A percentile compares a stretch with the other conserved stretches of the same genome.
Evolutionary conservation across 2,888 invertebrate species (phyloP).

Genomic region (Linyphia triangularis): DNA sequence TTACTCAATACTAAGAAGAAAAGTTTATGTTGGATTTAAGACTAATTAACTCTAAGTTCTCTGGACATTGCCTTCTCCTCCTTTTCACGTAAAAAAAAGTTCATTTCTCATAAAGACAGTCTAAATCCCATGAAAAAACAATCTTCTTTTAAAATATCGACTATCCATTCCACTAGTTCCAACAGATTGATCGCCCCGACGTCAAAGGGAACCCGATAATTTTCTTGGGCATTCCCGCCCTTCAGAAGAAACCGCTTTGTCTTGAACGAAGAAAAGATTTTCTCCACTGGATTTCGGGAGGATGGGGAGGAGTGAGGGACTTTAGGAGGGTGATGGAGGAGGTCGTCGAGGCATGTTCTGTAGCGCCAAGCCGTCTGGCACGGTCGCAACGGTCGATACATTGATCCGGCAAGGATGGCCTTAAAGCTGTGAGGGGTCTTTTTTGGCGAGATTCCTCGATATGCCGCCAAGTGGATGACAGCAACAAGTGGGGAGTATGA

Average conservation of each 20-base stretch:
- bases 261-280: not conserved
- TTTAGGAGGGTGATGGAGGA: not conserved
- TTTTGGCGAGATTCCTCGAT: conserved; percentile 32
- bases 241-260: conserved; percentile 10
- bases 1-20: too few species aligned
- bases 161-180: not conserved
- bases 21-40: too few species aligned
- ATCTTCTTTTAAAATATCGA: not conserved
- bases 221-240: not conserved
- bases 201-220: not conserved
- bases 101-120: too few species aligned
- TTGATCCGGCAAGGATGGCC: conserved; percentile 22
- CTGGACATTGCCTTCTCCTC: too few species aligned
- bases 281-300: too few species aligned
- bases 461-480: conserved; percentile 17
- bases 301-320: conserved; percentile 46
- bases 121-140: not conserved
- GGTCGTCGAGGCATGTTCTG: conserved; percentile 26
- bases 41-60: too few species aligned
- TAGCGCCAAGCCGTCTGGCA: conserved; percentile 72
- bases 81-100: too few species aligned
- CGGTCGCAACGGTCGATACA: conserved; percentile 59
- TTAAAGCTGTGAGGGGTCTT: conserved; percentile 29
- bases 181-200: not conserved
- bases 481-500: conserved; percentile 61